These are phyloP conservation scores for Callyntrura guangdongensis DNA, from an alignment of 2,888 invertebrate species.

Conservation along the genomic window DNA sequence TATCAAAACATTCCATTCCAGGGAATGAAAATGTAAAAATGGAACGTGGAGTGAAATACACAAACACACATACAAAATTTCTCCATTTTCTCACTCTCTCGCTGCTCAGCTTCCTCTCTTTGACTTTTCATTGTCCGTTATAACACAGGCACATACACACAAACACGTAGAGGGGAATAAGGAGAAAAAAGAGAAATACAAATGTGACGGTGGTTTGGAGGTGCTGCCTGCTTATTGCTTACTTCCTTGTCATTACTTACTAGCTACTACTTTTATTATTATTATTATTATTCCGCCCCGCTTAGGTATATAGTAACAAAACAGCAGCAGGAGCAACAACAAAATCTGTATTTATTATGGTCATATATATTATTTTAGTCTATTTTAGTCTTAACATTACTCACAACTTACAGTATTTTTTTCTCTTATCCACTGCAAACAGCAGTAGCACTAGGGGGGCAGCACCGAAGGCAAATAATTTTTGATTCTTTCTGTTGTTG, in stretches of 20 bases:
- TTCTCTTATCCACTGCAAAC: not conserved
- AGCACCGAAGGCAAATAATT: not conserved
- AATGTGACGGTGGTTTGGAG: no score
- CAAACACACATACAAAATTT: constrained; percentile 43
- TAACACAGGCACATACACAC: no score
- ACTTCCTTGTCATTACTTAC: no score
- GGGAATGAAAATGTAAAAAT: not conserved
- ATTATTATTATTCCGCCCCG: constrained; percentile 16
- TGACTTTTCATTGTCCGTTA: constrained; percentile 2
- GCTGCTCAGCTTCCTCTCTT: no score
- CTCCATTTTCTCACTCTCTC: not conserved
- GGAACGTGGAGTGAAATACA: not conserved
- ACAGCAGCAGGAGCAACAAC: no score
- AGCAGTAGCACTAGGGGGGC: no score
- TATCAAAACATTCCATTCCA: not conserved
- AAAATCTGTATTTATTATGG: constrained; percentile 55
- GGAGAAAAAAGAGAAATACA: not conserved
- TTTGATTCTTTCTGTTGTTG: no score
- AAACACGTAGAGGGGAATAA: not conserved
- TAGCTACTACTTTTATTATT: no score
- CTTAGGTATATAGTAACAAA: constrained; percentile 8
- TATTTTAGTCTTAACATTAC: not conserved
- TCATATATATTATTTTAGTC: constrained; percentile 34
- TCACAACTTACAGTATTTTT: not conserved
- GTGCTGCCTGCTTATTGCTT: no score